These are phyloP conservation scores for Sicus ferrugineus DNA, from an alignment of 2,888 invertebrate species.

Conservation along the genomic window DNA sequence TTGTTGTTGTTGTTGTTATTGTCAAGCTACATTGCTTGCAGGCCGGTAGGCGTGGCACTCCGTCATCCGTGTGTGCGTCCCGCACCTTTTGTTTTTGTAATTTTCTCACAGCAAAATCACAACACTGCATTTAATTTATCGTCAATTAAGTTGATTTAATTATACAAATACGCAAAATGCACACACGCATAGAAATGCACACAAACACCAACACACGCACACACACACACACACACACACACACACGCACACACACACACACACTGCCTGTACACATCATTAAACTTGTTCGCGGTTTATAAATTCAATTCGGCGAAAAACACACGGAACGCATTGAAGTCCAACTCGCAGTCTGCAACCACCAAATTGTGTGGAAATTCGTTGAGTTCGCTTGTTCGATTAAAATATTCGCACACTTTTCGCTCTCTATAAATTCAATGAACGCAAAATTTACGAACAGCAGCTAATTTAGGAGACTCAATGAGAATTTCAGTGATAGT, in stretches of 20 bases:
- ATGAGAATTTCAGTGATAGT: no score
- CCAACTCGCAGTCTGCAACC: no score
- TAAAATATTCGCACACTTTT: no score
- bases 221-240: not conserved
- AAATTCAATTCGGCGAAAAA: no score
- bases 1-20: slow-evolving; percentile 21
- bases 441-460: no score
- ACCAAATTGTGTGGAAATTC: no score
- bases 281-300: no score
- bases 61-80: slow-evolving; percentile 1
- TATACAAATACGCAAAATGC: not conserved
- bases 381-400: no score
- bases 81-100: no score
- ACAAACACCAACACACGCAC: not conserved
- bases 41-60: not conserved
- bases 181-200: not conserved
- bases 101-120: not conserved
- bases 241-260: not conserved
- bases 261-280: not conserved
- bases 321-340: no score
- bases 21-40: slow-evolving; percentile 7
- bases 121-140: slow-evolving; percentile 24
- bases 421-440: no score
- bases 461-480: no score
- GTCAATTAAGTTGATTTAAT: slow-evolving; percentile 17